Conservation (phyloP, 1,140 invertebrate species). For the Laupala kohalensis region DNA sequence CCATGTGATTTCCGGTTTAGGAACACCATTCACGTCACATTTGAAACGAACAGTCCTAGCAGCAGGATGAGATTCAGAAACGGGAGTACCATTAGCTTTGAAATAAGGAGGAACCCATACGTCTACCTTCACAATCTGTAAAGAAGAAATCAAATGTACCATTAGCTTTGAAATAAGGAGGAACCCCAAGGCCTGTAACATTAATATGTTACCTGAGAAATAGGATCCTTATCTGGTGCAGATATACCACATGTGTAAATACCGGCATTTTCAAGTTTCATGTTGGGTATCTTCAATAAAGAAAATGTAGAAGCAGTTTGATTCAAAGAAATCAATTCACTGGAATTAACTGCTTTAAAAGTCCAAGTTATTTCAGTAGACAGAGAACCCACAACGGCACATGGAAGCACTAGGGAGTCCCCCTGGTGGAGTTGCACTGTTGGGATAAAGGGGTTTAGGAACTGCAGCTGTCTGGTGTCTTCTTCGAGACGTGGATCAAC, state of each 20-base stretch:
- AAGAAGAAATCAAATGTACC: background rate
- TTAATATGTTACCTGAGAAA: background rate
- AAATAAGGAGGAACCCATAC: constrained; percentile 40
- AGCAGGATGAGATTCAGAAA: constrained; percentile 41
- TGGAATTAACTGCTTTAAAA: background rate
- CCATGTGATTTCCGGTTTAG: constrained; percentile 50
- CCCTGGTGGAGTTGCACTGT: background rate
- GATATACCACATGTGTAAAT: background rate
- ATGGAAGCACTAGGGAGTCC: constrained; percentile 21
- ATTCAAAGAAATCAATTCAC: constrained; percentile 18
- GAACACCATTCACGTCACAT: constrained; percentile 50
- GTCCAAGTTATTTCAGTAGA: constrained; percentile 38
- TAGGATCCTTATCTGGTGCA: background rate
- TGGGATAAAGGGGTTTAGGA: constrained; percentile 20
- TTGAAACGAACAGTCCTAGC: constrained; percentile 54
- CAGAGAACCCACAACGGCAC: constrained; percentile 40
- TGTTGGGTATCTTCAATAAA: constrained; percentile 28
- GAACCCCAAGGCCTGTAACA: background rate
- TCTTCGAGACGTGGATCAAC: constrained; percentile 24
- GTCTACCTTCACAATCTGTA: constrained; percentile 26
- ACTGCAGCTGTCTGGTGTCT: constrained; percentile 10
- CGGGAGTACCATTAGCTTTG: constrained; percentile 37
- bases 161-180: background rate
- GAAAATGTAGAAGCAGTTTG: constrained; percentile 22
- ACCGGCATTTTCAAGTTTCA: background rate